These are phyloP conservation scores for Phyllotis vaccarum DNA, from an alignment of 2,797 vertebrate species.

Conservation along the genomic window DNA sequence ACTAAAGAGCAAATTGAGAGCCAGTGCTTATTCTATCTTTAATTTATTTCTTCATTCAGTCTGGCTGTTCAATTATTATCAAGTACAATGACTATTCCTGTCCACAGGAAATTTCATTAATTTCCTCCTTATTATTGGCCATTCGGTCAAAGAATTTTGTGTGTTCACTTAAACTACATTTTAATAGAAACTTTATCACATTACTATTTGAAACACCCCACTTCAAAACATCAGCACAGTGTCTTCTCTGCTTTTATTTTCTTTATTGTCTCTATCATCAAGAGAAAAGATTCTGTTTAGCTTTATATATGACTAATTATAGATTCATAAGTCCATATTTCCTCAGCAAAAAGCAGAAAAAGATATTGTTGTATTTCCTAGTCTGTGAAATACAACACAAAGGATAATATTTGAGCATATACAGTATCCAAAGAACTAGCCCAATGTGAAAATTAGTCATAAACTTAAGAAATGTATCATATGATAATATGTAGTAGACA, in stretches of 20 bases:
- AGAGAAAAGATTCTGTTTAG: not conserved
- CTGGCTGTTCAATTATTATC: not conserved
- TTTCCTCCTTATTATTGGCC: not conserved
- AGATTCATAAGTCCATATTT: conserved; percentile 3
- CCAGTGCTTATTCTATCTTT: not conserved
- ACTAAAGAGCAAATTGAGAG: not conserved
- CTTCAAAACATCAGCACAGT: conserved; percentile 21
- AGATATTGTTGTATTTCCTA: conserved; percentile 10
- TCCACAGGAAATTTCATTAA: conserved; percentile 29
- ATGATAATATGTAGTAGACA: not conserved
- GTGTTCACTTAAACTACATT: not conserved
- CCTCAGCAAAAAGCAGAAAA: conserved; percentile 36
- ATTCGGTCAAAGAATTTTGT: conserved; percentile 21
- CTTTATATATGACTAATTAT: conserved; percentile 43
- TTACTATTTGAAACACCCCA: conserved; percentile 42
- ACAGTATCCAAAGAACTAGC: not conserved
- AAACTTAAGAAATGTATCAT: not conserved
- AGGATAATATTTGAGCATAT: not conserved
- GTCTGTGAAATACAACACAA: not conserved
- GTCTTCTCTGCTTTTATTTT: conserved; percentile 17
- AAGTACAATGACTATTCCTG: not conserved
- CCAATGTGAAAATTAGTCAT: not conserved
- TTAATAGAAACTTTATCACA: not conserved
- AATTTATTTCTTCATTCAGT: not conserved
- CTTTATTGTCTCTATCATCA: conserved; percentile 42